Conservation (phyloP, 2,888 invertebrate genomes). For the Aleiodes testaceus region DNA sequence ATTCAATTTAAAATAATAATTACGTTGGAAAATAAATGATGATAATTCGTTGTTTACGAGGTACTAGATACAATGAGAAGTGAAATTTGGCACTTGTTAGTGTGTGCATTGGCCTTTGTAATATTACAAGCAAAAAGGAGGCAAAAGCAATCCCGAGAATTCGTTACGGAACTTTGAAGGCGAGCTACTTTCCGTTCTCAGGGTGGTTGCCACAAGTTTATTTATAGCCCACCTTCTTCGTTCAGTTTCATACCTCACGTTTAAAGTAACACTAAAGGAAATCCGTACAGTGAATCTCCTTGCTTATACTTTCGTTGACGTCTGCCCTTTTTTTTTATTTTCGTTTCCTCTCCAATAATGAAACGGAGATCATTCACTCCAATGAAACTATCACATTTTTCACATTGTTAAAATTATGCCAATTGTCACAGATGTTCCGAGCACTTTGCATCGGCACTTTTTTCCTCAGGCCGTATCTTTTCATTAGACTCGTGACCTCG, state of each 20-base stretch:
- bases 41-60: too few relatives aligned
- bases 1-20: too few relatives aligned
- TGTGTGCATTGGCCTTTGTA: conserved; percentile 1
- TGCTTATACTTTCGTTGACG: conserved; percentile 25
- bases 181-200: conserved; percentile 71
- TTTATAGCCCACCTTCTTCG: conserved; percentile 64
- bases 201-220: conserved; percentile 65
- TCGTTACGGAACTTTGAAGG: conserved; percentile 70
- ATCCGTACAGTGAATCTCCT: conserved; percentile 55
- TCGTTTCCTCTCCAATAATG: too few relatives aligned
- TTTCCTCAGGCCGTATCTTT: conserved; percentile 3
- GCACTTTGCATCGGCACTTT: not conserved
- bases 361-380: too few relatives aligned
- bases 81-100: conserved; percentile 3
- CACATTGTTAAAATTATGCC: too few relatives aligned
- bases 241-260: conserved; percentile 32
- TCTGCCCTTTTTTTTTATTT: not conserved
- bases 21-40: too few relatives aligned
- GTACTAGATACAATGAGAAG: too few relatives aligned
- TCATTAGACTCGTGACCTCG: not conserved
- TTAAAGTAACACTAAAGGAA: conserved; percentile 59
- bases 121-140: conserved; percentile 10
- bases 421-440: too few relatives aligned
- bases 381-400: too few relatives aligned
- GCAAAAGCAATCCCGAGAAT: conserved; percentile 66